Conservation (phyloP, 2,113 vertebrate genomes). For the Anhinga rufa region DNA sequence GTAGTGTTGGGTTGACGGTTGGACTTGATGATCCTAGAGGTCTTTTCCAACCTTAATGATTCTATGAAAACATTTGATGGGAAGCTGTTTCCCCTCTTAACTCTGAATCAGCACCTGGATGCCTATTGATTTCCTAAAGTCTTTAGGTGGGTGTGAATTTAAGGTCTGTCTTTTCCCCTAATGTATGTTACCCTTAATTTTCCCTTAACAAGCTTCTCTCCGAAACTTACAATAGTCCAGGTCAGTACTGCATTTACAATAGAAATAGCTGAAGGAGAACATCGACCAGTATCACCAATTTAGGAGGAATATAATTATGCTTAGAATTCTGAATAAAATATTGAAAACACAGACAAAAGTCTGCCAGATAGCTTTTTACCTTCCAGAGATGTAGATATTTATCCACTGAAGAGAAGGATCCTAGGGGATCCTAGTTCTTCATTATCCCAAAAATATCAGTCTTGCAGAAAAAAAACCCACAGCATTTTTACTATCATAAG, state of each 20-base stretch:
- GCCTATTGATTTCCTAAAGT: neutral
- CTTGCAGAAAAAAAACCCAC: neutral
- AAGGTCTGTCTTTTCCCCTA: neutral
- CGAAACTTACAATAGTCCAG: neutral
- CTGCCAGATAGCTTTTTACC: neutral
- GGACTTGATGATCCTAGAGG: too few species aligned
- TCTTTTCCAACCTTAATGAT: too few species aligned
- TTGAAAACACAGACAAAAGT: neutral
- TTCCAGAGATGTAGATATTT: neutral
- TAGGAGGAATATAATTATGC: neutral
- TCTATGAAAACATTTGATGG: neutral
- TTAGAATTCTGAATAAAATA: neutral
- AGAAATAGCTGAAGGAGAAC: neutral
- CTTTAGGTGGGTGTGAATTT: neutral
- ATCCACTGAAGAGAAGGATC: neutral
- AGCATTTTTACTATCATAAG: neutral
- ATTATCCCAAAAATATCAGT: neutral
- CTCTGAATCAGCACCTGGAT: neutral
- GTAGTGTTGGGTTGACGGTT: too few species aligned
- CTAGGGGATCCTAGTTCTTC: neutral
- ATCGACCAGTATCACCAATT: neutral
- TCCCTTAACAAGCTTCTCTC: neutral
- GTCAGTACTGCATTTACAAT: neutral
- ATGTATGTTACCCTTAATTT: neutral
- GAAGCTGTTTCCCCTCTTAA: neutral